A percentile compares a stretch with the other conserved stretches of the same genome.
Evolutionary conservation across 2,797 vertebrate genomes (phyloP).

Genomic region (Enteromius treurensis): DNA sequence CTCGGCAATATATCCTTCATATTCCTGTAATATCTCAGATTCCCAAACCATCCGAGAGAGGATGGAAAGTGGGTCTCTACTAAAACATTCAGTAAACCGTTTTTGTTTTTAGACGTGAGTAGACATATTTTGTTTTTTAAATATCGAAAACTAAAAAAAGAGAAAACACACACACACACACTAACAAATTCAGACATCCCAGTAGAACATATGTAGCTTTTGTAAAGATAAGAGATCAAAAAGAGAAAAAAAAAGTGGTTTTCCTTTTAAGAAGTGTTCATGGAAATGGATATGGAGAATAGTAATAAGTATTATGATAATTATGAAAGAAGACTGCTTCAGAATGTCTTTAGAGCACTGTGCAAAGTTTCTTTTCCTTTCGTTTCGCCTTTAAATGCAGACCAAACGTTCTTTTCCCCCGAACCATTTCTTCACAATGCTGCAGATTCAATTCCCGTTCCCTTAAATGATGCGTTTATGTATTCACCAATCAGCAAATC

Average conservation of each 20-base stretch:
- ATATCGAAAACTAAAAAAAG: constrained; percentile 58
- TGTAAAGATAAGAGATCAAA: constrained; percentile 71
- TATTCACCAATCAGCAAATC: constrained; percentile 43
- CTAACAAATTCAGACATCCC: constrained; percentile 82
- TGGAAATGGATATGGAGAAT: constrained; percentile 74
- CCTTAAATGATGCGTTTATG: constrained; percentile 59
- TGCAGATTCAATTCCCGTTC: constrained; percentile 68
- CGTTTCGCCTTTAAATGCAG: constrained; percentile 66
- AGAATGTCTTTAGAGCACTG: constrained; percentile 85
- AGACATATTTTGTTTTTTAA: constrained; percentile 65
- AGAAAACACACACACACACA: constrained; percentile 64
- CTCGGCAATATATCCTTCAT: constrained; percentile 31
- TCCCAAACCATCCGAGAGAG: constrained; percentile 31
- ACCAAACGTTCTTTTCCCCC: constrained; percentile 72
- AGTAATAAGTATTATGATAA: constrained; percentile 78
- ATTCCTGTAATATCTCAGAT: constrained; percentile 9
- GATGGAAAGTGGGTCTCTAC: constrained; percentile 53
- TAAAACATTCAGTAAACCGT: constrained; percentile 63
- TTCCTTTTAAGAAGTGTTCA: constrained; percentile 77
- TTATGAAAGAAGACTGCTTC: constrained; percentile 82
- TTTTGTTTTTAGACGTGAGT: constrained; percentile 70
- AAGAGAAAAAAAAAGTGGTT: constrained; percentile 66
- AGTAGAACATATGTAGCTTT: constrained; percentile 87
- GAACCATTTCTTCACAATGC: constrained; percentile 72
- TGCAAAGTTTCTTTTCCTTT: constrained; percentile 78